Conservation (phyloP, 2,797 vertebrate genomes). For the Pseudochirops cupreus region DNA sequence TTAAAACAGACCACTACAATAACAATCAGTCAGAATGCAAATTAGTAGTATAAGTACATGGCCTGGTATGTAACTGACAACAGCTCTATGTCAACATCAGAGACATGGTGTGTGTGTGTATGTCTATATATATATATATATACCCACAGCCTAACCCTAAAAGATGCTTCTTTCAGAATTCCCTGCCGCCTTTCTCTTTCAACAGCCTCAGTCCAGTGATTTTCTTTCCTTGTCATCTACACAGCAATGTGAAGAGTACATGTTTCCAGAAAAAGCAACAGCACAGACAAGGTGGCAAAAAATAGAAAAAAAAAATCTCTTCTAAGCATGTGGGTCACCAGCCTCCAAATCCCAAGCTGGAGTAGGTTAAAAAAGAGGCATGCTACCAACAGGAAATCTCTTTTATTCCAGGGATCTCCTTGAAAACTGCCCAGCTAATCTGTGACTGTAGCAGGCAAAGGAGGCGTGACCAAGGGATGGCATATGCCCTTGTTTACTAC, state of each 20-base stretch:
- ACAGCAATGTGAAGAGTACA: conserved; percentile 64
- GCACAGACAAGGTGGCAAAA: conserved; percentile 56
- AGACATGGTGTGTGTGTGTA: not conserved
- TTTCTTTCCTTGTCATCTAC: conserved; percentile 65
- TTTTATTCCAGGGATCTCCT: fast-evolving
- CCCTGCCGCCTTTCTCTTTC: conserved; percentile 67
- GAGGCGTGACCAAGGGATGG: not conserved
- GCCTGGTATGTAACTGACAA: not conserved
- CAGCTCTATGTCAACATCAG: not conserved
- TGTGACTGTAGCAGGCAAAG: not conserved
- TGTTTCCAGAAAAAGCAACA: conserved; percentile 66
- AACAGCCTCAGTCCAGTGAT: conserved; percentile 10
- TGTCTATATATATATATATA: not conserved
- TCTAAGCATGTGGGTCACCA: conserved; percentile 60
- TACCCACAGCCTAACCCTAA: not conserved
- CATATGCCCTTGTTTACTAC: conserved; percentile 42
- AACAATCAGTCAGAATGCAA: not conserved
- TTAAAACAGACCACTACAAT: not conserved
- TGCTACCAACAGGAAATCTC: not conserved
- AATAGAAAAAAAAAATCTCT: conserved; percentile 68
- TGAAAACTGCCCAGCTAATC: not conserved
- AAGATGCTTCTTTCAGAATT: conserved; percentile 12
- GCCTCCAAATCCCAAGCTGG: conserved; percentile 1
- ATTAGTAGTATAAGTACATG: not conserved
- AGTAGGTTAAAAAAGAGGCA: not conserved